Base-by-base conservation (phyloP, 2,797 vertebrate species). In the Adrianichthys oophorus region DNA sequence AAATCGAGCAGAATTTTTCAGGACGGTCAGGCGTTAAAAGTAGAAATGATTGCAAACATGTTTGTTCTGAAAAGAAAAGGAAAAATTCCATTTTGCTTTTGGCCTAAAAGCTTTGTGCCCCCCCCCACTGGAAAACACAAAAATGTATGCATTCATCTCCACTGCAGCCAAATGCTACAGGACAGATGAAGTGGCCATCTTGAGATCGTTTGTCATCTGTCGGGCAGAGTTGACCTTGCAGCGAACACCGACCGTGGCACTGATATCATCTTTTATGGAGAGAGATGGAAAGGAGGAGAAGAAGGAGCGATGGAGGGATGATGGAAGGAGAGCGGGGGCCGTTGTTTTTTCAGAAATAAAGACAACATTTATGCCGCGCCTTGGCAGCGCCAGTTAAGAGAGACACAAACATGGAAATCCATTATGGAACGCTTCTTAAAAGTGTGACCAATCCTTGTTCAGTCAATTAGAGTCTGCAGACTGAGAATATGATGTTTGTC, bases 401-500 rank as follows among this genome's bases (percentile, higher is more conserved):
- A 86, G 91, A 91, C 84, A 91, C 93, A 93, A 94, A 96, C 94
- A 93, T 91, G 93, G 90, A 94, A 95, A 95, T 95, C 94, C 94
- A 94, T 94, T 95, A 93, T 7, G 74, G 89, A 88, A 93, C 74
- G 92, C 92, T 88, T 90, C 89, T 90, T 92, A 93, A 92, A 91
- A 93, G 92, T 95, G 94, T 94, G 94, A 94, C 94, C 67, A 66
- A 90, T 83, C 91, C 92, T 91, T 93, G 92, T 93, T 93, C 90
- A 90, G 92, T 92, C 93, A 94, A 94, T 96, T 95, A 94, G 90
- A 80, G 91, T 90, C 64, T 80, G 84, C 16, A 89, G 87, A 87
- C 86, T 65, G 86, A 81, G 87, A 87, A 87, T 88, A 85, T 74
- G 84, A 90, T 84, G 86, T 89, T 90, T 89, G 86, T 90, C 89